A percentile compares a stretch with the other conserved stretches of the same genome.
phyloP scores from a whole-genome alignment of 2,113 vertebrate genomes.

The Cheilinus undulatus region DNA sequence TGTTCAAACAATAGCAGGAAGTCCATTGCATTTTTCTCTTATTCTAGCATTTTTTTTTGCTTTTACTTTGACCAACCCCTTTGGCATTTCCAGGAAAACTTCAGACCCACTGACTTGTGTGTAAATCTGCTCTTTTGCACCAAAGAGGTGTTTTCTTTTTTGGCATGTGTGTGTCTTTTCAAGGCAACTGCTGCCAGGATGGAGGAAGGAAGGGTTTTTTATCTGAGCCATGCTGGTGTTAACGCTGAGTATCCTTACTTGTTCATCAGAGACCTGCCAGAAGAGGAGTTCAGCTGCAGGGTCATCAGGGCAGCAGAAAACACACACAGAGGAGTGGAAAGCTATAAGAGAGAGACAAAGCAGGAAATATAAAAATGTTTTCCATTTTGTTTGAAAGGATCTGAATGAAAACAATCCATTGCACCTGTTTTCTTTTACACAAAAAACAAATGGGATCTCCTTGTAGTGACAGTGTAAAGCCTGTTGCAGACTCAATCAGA shows the following conservation, averaged over 20 bases:
- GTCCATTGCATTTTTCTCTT: conserved; percentile 53
- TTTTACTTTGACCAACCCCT: conserved; percentile 58
- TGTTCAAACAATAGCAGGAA: conserved; percentile 78
- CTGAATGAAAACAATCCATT: conserved; percentile 7
- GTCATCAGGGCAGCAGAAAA: conserved; percentile 44
- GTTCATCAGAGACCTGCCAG: conserved; percentile 55
- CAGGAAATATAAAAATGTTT: conserved; percentile 63
- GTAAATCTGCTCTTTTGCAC: conserved; percentile 44
- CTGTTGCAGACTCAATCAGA: background rate
- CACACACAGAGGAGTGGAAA: conserved; percentile 6
- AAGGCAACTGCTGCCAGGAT: conserved; percentile 59
- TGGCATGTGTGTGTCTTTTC: conserved; percentile 59
- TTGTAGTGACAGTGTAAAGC: background rate
- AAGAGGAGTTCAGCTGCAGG: conserved; percentile 24
- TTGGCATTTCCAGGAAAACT: conserved; percentile 69
- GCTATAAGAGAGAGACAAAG: conserved; percentile 28
- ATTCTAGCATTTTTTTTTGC: conserved; percentile 60
- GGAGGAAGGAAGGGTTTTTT: conserved; percentile 76
- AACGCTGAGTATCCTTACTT: conserved; percentile 43
- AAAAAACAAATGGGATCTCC: background rate
- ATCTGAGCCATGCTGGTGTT: conserved; percentile 57
- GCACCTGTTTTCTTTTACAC: conserved; percentile 27
- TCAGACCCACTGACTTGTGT: conserved; percentile 26
- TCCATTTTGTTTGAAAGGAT: conserved; percentile 31
- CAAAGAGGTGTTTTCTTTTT: conserved; percentile 32